These are phyloP conservation scores for Cerastis leucographa DNA, from an alignment of 2,888 invertebrate genomes.

Conservation along the genomic window DNA sequence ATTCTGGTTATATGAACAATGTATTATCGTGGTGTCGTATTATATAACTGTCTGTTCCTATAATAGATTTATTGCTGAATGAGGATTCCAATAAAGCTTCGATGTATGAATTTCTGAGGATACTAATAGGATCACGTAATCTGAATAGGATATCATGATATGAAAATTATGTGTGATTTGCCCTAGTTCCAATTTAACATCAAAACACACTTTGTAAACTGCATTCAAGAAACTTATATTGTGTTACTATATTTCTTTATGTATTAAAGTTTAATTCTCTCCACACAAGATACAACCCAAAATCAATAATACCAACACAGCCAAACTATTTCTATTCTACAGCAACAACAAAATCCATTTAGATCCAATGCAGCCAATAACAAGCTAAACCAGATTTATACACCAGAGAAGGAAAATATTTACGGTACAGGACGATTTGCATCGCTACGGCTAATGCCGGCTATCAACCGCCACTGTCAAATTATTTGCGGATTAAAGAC, in stretches of 20 bases:
- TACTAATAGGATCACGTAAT: not conserved
- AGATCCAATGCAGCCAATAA: conserved; percentile 51
- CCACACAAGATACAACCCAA: not conserved
- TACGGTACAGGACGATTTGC: conserved; percentile 64
- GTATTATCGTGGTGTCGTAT: not conserved
- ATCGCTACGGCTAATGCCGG: conserved; percentile 57
- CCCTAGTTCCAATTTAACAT: not conserved
- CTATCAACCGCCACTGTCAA: conserved; percentile 55
- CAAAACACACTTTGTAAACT: not conserved
- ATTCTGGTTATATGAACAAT: not conserved
- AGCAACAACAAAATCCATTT: conserved; percentile 45
- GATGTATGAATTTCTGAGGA: not conserved
- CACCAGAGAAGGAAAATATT: conserved; percentile 58
- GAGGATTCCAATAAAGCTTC: not conserved
- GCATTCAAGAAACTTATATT: not conserved
- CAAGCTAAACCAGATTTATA: conserved; percentile 63
- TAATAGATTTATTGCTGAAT: not conserved
- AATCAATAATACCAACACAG: conserved; percentile 29
- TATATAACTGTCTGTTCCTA: not conserved
- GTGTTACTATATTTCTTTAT: not conserved
- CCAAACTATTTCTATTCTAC: conserved; percentile 26
- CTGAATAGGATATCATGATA: not conserved
- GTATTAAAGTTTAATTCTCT: not conserved
- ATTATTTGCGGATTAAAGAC: conserved; percentile 63
- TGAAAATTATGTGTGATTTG: not conserved